A percentile compares a stretch with the other conserved stretches of the same genome.
These are phyloP conservation scores for Anseranas semipalmata DNA, from an alignment of 2,113 vertebrate genomes.

Conservation along the genomic window DNA sequence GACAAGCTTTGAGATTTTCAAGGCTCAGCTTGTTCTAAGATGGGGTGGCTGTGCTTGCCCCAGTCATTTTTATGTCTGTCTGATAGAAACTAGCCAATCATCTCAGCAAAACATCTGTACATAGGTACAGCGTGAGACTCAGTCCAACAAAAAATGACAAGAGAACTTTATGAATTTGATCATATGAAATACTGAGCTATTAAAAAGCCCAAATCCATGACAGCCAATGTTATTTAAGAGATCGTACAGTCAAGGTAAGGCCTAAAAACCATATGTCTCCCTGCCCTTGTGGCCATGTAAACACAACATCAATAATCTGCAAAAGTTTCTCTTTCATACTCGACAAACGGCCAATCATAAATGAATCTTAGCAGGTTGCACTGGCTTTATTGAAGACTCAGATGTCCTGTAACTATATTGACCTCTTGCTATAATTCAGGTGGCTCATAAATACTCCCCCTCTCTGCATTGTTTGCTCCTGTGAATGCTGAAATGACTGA, in stretches of 20 bases:
- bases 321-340: slow-evolving; percentile 12
- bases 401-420: background rate
- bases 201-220: background rate
- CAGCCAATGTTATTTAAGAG: slow-evolving; percentile 4
- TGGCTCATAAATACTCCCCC: background rate
- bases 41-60: background rate
- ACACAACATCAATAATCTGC: background rate
- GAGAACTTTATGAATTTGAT: background rate
- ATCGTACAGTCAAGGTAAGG: background rate
- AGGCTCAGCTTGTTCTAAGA: background rate
- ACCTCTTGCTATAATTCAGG: background rate
- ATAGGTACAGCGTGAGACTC: background rate
- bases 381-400: background rate
- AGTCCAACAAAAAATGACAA: background rate
- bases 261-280: background rate
- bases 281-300: background rate
- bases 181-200: background rate
- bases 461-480: background rate
- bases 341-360: background rate
- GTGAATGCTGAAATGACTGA: background rate
- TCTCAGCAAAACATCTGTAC: background rate
- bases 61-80: background rate
- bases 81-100: background rate
- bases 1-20: background rate
- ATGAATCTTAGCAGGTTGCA: background rate